These are phyloP conservation scores for Perizoma affinitatum DNA, from an alignment of 2,888 invertebrate genomes.

Conservation along the genomic window DNA sequence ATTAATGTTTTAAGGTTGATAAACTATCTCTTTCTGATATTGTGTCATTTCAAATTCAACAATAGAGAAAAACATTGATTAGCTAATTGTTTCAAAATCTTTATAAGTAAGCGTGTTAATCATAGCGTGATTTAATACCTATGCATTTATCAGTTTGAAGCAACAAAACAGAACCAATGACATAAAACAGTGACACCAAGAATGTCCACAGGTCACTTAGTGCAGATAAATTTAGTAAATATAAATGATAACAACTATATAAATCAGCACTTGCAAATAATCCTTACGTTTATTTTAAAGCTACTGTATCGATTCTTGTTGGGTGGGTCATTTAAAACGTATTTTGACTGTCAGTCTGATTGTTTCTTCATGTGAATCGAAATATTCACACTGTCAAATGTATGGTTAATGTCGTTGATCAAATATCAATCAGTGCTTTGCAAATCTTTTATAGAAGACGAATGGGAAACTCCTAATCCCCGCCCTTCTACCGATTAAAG, in stretches of 20 bases:
- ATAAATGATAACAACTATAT: constrained; percentile 55
- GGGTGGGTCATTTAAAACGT: constrained; percentile 21
- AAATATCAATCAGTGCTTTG: too few relatives aligned
- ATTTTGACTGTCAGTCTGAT: too few relatives aligned
- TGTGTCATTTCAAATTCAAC: too few relatives aligned
- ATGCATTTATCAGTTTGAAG: constrained; percentile 42
- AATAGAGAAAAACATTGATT: too few relatives aligned
- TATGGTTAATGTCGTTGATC: too few relatives aligned
- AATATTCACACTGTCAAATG: too few relatives aligned
- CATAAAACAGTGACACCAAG: constrained; percentile 60
- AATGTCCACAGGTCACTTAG: constrained; percentile 62
- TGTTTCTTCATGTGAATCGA: too few relatives aligned
- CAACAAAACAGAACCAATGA: constrained; percentile 56
- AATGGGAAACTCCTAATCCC: neutral
- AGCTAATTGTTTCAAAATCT: too few relatives aligned
- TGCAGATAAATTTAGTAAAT: constrained; percentile 62
- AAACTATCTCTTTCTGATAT: too few relatives aligned
- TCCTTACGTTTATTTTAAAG: constrained; percentile 40
- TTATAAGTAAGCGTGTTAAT: constrained; percentile 6
- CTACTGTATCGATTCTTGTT: constrained; percentile 17
- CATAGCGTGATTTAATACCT: constrained; percentile 31
- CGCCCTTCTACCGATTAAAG: neutral
- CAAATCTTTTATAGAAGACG: neutral
- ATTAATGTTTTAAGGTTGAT: too few relatives aligned
- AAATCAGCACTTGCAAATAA: constrained; percentile 50